Evolutionary conservation across 2,888 invertebrate species (phyloP).

Genomic region (Apamea crenata): DNA sequence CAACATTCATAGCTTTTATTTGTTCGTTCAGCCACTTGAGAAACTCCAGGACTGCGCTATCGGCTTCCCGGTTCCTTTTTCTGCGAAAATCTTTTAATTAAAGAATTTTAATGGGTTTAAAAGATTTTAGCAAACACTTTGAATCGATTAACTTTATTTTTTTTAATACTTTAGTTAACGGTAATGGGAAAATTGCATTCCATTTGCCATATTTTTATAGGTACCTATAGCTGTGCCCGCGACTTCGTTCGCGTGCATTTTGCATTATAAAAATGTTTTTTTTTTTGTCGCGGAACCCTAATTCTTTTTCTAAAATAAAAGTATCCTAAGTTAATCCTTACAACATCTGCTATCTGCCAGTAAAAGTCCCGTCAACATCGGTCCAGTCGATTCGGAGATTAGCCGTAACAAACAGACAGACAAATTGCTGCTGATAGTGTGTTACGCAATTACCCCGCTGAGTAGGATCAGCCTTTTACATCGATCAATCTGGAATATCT

Average conservation of each 20-base stretch:
- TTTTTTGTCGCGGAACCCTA: not conserved
- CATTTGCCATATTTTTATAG: not conserved
- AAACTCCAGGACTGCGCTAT: slow-evolving; percentile 25
- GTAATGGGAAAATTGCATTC: slow-evolving; percentile 4
- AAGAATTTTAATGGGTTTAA: slow-evolving; percentile 18
- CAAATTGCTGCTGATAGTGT: not conserved
- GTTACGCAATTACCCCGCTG: not conserved
- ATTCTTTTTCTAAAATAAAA: not conserved
- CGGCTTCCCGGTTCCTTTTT: slow-evolving; percentile 21
- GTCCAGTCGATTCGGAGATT: not conserved
- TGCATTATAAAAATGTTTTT: not conserved
- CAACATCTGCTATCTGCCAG: not conserved
- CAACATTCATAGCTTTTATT: slow-evolving; percentile 55
- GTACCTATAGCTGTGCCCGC: not conserved
- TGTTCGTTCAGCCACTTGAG: slow-evolving; percentile 48
- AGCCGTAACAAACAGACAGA: not conserved
- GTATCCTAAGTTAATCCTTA: not conserved
- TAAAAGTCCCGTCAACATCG: not conserved
- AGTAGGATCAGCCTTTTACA: not conserved
- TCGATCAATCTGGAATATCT: not conserved
- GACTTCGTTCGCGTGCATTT: not conserved
- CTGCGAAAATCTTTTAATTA: slow-evolving; percentile 41
- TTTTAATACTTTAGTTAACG: not conserved
- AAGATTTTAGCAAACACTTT: slow-evolving; percentile 16
- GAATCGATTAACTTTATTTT: slow-evolving; percentile 7